Evolutionary conservation across 64 coral and sea anemone genomes (phyloP).

Genomic region (Pachyseris speciosa): DNA sequence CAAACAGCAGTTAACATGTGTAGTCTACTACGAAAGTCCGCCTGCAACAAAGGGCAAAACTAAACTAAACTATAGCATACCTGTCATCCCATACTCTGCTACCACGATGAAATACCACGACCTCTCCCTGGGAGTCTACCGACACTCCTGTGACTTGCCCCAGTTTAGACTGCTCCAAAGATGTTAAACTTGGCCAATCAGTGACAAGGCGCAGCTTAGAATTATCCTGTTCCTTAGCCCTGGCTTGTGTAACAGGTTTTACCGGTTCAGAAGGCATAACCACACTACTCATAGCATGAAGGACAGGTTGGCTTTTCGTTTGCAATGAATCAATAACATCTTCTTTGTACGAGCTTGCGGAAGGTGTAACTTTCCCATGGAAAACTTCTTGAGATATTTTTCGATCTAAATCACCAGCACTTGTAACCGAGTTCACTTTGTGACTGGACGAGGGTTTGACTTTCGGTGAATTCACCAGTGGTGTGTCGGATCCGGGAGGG

Average conservation of each 20-base stretch:
- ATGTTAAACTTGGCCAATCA: slow-evolving; percentile 56
- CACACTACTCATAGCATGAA: not conserved
- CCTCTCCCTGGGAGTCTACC: slow-evolving; percentile 58
- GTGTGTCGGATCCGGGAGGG: slow-evolving; percentile 49
- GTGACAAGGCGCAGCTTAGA: slow-evolving; percentile 1
- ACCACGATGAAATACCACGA: slow-evolving; percentile 82
- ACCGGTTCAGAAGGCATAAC: not conserved
- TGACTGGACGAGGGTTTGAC: not conserved
- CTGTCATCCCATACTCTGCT: slow-evolving; percentile 53
- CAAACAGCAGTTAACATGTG: too few species aligned
- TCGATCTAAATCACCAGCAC: too few species aligned
- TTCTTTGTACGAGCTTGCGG: not conserved
- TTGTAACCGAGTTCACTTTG: too few species aligned
- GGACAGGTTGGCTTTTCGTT: not conserved
- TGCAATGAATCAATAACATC: not conserved
- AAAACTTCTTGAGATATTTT: not conserved
- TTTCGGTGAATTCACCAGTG: not conserved
- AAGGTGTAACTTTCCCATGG: not conserved
- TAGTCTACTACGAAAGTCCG: too few species aligned
- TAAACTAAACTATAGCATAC: slow-evolving; percentile 26
- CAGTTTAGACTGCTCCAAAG: slow-evolving; percentile 7
- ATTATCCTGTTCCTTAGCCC: not conserved
- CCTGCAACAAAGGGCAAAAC: not conserved
- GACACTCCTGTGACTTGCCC: slow-evolving; percentile 81
- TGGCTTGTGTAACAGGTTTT: not conserved